Conservation (phyloP, 2,888 invertebrate genomes). For the Rotaria magnacalcarata region DNA sequence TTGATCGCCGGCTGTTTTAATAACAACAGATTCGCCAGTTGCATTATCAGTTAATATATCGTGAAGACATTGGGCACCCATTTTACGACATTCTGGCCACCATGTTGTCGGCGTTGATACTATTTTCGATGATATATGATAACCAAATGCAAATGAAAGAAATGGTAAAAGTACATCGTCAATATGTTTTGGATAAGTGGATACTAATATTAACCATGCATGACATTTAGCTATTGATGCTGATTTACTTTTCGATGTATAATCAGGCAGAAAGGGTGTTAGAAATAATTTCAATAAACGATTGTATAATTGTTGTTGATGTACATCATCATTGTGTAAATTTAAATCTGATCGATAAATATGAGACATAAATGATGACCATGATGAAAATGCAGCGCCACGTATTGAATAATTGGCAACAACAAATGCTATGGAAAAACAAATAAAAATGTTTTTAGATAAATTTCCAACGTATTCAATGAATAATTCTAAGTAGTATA, state of each 20-base stretch:
- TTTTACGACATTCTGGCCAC: neutral
- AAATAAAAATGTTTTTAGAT: neutral
- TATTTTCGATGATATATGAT: neutral
- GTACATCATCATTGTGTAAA: neutral
- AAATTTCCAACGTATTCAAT: neutral
- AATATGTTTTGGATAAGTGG: neutral
- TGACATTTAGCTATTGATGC: conserved; percentile 1
- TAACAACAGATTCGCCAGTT: neutral
- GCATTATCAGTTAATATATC: neutral
- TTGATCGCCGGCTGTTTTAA: neutral
- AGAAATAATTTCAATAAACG: conserved; percentile 19
- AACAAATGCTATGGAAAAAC: neutral
- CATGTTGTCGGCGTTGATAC: neutral
- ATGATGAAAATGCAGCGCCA: neutral
- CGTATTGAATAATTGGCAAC: neutral
- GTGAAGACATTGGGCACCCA: neutral
- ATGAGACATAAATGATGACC: neutral
- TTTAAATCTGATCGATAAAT: neutral
- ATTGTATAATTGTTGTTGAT: neutral
- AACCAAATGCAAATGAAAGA: conserved; percentile 5
- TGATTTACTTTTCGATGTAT: conserved; percentile 19
- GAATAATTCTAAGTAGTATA: too few species aligned
- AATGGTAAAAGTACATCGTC: neutral
- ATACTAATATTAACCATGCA: neutral
- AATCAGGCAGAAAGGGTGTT: neutral